Conservation (phyloP, 2,113 vertebrate species). For the Ctenomys sociabilis region DNA sequence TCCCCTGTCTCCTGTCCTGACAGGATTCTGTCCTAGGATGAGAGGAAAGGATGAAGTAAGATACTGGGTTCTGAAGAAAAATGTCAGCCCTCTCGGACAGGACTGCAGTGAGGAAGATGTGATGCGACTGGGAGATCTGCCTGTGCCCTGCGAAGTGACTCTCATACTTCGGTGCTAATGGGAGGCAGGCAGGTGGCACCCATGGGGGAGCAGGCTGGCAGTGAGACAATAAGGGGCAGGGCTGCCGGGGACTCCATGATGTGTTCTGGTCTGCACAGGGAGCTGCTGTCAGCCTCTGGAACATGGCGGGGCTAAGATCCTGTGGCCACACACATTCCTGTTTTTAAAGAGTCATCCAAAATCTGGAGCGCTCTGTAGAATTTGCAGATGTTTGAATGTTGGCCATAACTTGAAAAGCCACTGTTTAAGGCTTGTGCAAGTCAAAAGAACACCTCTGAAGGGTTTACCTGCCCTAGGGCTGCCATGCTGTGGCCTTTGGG, state of each 20-base stretch:
- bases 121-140: neutral
- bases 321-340: neutral
- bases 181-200: neutral
- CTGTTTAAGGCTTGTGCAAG: neutral
- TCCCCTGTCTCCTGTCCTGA: neutral
- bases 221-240: neutral
- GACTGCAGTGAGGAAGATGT: neutral
- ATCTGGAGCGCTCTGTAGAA: neutral
- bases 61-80: neutral
- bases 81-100: neutral
- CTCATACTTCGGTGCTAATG: neutral
- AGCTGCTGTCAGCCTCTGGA: neutral
- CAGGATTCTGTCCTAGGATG: neutral
- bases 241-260: neutral
- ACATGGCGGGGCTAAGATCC: neutral
- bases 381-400: slow-evolving; percentile 8
- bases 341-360: neutral
- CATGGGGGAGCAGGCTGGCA: neutral
- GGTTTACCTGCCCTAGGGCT: neutral
- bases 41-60: neutral
- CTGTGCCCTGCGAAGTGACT: neutral
- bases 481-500: neutral
- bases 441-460: neutral
- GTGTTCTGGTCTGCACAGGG: neutral
- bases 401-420: neutral